Evolutionary conservation across 2,888 invertebrate species (phyloP).

Genomic region (Drosophila cracens): DNA sequence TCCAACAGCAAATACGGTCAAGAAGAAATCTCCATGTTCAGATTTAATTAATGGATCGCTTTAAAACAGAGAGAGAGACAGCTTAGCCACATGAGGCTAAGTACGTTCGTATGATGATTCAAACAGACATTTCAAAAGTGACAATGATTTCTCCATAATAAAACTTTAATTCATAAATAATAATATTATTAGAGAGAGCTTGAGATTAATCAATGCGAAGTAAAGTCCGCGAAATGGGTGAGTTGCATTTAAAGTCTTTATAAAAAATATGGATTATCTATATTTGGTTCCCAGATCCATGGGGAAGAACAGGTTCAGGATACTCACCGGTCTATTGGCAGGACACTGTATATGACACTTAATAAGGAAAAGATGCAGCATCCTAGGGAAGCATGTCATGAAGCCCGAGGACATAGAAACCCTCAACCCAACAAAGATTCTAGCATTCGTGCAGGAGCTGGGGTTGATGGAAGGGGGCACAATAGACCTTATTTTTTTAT

Average conservation of each 20-base stretch:
- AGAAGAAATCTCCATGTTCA: conserved; percentile 58
- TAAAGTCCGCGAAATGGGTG: background rate
- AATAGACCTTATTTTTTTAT: background rate
- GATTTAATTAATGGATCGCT: conserved; percentile 68
- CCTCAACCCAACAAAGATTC: no score
- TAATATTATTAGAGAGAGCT: background rate
- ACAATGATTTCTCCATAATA: conserved; percentile 2
- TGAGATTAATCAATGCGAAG: background rate
- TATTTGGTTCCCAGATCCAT: accelerated
- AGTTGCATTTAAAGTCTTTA: background rate
- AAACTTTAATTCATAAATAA: background rate
- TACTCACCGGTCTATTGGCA: no score
- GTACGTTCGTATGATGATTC: conserved; percentile 15
- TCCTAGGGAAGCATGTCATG: no score
- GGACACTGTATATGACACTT: no score
- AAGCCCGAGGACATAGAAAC: no score
- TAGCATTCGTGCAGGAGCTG: no score
- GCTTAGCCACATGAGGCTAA: conserved; percentile 23
- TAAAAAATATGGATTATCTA: background rate
- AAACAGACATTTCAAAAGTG: background rate
- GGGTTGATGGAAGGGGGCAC: no score
- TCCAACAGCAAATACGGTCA: conserved; percentile 58
- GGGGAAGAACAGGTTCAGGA: no score
- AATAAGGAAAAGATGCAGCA: no score
- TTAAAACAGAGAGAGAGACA: conserved; percentile 40